phyloP scores from a whole-genome alignment of 92 coral and sea anemone genomes.

The Epizoanthus ramosus region DNA sequence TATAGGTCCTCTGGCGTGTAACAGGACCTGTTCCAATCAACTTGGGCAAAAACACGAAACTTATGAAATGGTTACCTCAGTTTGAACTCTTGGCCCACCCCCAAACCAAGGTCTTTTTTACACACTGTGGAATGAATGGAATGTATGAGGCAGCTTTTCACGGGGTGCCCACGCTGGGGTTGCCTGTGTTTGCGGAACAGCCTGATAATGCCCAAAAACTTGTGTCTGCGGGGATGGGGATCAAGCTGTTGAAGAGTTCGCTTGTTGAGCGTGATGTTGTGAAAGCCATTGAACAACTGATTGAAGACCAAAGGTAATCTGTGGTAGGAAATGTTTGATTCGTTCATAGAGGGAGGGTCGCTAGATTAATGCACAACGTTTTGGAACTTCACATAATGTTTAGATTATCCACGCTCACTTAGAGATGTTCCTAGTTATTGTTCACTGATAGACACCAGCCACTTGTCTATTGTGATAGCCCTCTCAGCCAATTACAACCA shows the following conservation, averaged over 20 bases:
- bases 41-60: slow-evolving; percentile 16
- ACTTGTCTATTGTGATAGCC: too few relatives aligned
- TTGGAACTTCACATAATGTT: too few relatives aligned
- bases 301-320: not conserved
- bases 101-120: not conserved
- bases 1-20: too few relatives aligned
- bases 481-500: too few relatives aligned
- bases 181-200: slow-evolving; percentile 13
- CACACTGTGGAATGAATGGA: slow-evolving; percentile 24
- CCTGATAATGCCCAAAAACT: slow-evolving; percentile 8
- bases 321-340: too few relatives aligned
- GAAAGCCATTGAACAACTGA: not conserved
- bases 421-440: too few relatives aligned
- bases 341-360: too few relatives aligned
- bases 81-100: slow-evolving; percentile 9
- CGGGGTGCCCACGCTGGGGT: slow-evolving; percentile 10
- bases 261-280: not conserved
- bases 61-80: slow-evolving; percentile 22
- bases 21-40: not conserved
- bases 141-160: slow-evolving; percentile 19
- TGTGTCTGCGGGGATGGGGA: slow-evolving; percentile 12
- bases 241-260: not conserved
- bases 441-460: too few relatives aligned
- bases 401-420: too few relatives aligned
- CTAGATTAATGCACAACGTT: too few relatives aligned